Evolutionary conservation across 1,140 invertebrate species (phyloP), one percentile per base, ranked within the genome.

Genomic region (Drosophila pectinifera): DNA sequence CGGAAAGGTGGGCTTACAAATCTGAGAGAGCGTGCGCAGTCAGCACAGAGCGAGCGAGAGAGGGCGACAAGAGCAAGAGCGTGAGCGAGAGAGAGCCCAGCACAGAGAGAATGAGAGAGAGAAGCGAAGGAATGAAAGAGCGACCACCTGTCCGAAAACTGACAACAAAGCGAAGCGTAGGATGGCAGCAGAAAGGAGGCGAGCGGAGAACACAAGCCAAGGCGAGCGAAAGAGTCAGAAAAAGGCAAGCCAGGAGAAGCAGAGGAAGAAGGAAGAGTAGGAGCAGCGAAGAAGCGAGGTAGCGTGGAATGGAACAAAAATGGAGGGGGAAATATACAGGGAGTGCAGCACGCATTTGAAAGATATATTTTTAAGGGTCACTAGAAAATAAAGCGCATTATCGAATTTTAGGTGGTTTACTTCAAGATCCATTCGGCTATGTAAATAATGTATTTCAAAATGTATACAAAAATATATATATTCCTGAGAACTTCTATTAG

Each of bases 141-240:
- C 80, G 81, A 84, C 77, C 80, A 83, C 80, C 80, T 84, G 80
- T 85, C 81, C 67, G 62, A 85, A 69, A 59, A 55, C 57, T 38
- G 57, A 45, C 63, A 72, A 63, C 72, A 83, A 53, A 62, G 39
- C 55, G 57, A 54, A 55, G 55, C 62, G 59, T 54, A 76, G 80
- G 49, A 84, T 51, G 49, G 14, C 61, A 58, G 65, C 36, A 39
- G 58, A 73, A 56, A 57, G 69, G 68, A 73, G 26, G 34, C 48
- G 18, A 31, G 16, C 61, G 28, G 22, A 56, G 41, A 65, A 45
- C 43, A 39, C 42, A 65, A 39, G 58, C 22, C 45, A n/a, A 73
- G 26, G 34, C 48, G 18, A 53, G 18, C 49, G 31, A 53, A 53
- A 53, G 49, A 53, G 31, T 34, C 48, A 51, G 48, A n/a, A 53